Evolutionary conservation across 2,113 vertebrate genomes (phyloP).

Genomic region (Phoenicopterus ruber): DNA sequence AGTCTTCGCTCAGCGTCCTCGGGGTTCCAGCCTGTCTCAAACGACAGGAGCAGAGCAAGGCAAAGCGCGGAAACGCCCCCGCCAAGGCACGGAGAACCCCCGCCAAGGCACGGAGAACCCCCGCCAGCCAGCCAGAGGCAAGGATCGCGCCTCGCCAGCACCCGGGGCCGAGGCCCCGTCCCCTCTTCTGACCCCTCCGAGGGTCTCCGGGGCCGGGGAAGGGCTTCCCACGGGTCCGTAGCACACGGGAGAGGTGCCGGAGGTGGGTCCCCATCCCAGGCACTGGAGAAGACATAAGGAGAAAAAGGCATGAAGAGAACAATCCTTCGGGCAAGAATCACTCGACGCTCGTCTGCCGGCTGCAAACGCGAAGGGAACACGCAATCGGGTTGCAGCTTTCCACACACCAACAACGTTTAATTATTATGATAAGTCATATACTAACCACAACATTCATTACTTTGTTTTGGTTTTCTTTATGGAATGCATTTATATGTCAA

Average conservation of each 20-base stretch:
- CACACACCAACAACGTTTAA: not conserved
- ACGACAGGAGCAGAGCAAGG: not conserved
- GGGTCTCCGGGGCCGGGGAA: rapidly evolving
- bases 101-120: too few species aligned
- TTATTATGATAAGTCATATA: rapidly evolving
- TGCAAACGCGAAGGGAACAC: rapidly evolving
- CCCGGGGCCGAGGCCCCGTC: rapidly evolving
- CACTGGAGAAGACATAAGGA: not conserved
- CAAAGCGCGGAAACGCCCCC: too few species aligned
- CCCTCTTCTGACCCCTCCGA: not conserved
- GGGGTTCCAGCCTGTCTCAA: not conserved
- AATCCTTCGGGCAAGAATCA: too few species aligned
- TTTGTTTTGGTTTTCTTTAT: not conserved
- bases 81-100: too few species aligned
- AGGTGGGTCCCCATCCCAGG: not conserved
- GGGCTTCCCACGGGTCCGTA: rapidly evolving
- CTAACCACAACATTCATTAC: not conserved
- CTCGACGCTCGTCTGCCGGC: not conserved
- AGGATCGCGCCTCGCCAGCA: rapidly evolving
- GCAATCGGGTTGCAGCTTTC: not conserved
- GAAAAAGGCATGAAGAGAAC: not conserved
- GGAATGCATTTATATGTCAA: not conserved
- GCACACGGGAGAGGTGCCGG: not conserved
- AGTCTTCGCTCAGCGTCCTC: not conserved
- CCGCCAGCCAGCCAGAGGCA: too few species aligned